A percentile compares a stretch with the other conserved stretches of the same genome.
These are phyloP conservation scores for Thunnus albacares DNA, from an alignment of 2,797 vertebrate species.

Conservation along the genomic window DNA sequence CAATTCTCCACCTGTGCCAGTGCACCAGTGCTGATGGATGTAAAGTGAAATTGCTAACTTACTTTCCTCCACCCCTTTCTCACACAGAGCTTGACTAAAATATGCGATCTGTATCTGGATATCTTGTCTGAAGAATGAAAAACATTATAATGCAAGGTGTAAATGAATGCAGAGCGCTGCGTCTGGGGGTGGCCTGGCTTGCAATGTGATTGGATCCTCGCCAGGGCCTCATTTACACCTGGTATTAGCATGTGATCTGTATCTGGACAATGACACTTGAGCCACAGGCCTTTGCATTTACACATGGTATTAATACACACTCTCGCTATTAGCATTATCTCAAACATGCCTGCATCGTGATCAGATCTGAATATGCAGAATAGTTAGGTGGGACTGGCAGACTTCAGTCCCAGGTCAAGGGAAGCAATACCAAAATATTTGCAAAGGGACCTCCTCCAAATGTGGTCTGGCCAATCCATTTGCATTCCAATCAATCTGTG, in stretches of 20 bases:
- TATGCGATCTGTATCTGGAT: background rate
- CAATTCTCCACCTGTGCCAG: constrained; percentile 37
- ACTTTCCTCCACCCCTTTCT: background rate
- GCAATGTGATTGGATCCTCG: too few relatives aligned
- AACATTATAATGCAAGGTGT: background rate
- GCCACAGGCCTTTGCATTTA: background rate
- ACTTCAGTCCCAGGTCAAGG: background rate
- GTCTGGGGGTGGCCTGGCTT: background rate
- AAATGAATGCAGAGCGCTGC: background rate
- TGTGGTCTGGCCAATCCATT: rapidly evolving
- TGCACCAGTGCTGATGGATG: constrained; percentile 25
- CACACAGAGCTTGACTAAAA: background rate
- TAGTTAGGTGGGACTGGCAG: too few relatives aligned
- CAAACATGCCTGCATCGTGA: background rate
- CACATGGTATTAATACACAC: background rate
- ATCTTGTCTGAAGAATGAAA: background rate
- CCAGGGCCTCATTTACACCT: background rate
- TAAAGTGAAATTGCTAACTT: constrained; percentile 24
- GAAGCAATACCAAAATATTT: background rate
- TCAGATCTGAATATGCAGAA: background rate
- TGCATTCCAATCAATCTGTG: background rate
- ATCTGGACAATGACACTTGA: background rate
- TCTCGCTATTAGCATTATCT: background rate
- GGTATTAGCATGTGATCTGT: background rate
- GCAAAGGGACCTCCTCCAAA: background rate